These are phyloP conservation scores for Encarsia formosa DNA, from an alignment of 2,888 invertebrate genomes.

Conservation along the genomic window DNA sequence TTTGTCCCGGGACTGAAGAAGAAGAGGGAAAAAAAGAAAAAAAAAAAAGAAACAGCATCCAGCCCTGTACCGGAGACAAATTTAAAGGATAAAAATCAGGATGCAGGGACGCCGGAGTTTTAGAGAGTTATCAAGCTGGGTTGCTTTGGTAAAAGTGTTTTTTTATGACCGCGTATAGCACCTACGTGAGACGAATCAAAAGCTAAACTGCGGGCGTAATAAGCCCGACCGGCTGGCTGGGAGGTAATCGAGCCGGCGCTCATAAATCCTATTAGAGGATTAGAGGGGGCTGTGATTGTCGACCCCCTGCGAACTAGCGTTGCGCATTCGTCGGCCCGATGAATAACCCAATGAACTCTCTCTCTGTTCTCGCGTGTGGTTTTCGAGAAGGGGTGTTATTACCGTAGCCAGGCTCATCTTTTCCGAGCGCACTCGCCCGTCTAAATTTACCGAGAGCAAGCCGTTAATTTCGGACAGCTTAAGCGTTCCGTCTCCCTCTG, in stretches of 20 bases:
- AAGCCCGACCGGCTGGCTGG: slow-evolving; percentile 39
- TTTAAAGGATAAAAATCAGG: too few relatives aligned
- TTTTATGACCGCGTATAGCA: slow-evolving; percentile 7
- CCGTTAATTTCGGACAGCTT: slow-evolving; percentile 37
- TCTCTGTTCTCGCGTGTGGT: not conserved
- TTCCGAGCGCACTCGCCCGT: slow-evolving; percentile 34
- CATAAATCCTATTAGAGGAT: slow-evolving; percentile 52
- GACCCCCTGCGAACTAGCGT: not conserved
- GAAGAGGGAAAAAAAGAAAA: not conserved
- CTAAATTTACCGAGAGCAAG: slow-evolving; percentile 42
- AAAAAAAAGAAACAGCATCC: too few relatives aligned
- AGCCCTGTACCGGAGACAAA: too few relatives aligned
- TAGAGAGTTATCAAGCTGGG: too few relatives aligned
- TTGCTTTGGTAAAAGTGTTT: slow-evolving; percentile 11
- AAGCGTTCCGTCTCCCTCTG: too few relatives aligned
- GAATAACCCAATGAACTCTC: not conserved
- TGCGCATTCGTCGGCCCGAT: not conserved
- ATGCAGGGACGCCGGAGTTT: too few relatives aligned
- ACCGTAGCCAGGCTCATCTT: slow-evolving; percentile 27
- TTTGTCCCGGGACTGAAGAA: not conserved
- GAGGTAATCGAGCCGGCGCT: slow-evolving; percentile 49
- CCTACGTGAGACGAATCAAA: not conserved
- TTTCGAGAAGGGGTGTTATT: too few relatives aligned
- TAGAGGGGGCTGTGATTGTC: slow-evolving; percentile 35
- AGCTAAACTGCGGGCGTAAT: not conserved